Evolutionary conservation across 2,113 vertebrate genomes (phyloP), one percentile per base, ranked within the genome.

Genomic region (Parus major): DNA sequence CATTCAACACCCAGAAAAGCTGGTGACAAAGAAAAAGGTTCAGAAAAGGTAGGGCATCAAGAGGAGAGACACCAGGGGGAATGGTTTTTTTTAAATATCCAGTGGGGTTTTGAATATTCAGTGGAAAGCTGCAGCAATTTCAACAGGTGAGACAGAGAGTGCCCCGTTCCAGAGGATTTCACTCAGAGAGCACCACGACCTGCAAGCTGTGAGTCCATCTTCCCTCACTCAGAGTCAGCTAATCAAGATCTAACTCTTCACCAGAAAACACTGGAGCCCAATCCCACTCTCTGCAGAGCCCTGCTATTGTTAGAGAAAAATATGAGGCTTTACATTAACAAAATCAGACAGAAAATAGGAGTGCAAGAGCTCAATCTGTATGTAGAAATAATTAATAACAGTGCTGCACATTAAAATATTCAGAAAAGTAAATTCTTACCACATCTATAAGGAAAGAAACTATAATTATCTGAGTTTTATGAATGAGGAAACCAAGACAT

Each of bases 51-150:
- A 64, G 1, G 10, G 25, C 80, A 28, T 11, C 12, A 63, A 63
- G 50, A 29, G 23, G 15, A 63, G 23, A 69, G n/a, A 4, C 18
- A 61, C 2, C 5, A 33, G 35, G 41, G 42, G 12, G 39, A 56
- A 18, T 0, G 0, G 39, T 39, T 1, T 23, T 59, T 73, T 61
- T 28, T 0, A 36, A 79, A 60, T 44, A 52, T 33, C 16, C 5
- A 36, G 0, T 23, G 20, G 11, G 2, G 0, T 82, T 84, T 78
- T 70, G 12, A 64, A 68, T 56, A 46, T 41, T 53, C 47, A 64
- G 8, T 78, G 50, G 27, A 60, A 88, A 79, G 11, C 4, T 33
- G 33, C 7, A 81, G 8, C 20, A 55, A 46, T 53, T 92, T 77
- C 28, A 61, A 11, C 25, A 56, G 31, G 21, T 2, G 4, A 57